Base-by-base conservation (phyloP, 2,888 invertebrate species). In the Lasioglossum figueresi region DNA sequence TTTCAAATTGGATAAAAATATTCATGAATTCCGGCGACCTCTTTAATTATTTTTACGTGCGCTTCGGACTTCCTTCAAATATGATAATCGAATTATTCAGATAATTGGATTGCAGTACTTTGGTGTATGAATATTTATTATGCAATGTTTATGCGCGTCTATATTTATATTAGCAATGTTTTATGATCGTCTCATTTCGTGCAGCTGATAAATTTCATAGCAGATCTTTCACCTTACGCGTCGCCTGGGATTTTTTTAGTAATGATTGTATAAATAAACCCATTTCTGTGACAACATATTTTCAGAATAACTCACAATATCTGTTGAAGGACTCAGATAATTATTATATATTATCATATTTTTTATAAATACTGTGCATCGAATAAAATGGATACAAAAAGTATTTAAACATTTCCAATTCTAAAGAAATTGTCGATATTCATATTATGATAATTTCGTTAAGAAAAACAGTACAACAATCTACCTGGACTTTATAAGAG, bases 1-100 rank as follows among this genome's bases (percentile, higher is more conserved):
- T 16, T 31, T 63, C 31, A 31, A 31, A 63, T 63, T 19, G 19
- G 63, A 63, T 63, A 31, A 63, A 16, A 31, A 63, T 31, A 63
- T 31, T 63, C 31, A 63, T 63, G 31, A 63, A 63, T 31, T 19
- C 14, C 63, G 63, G 8, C 63, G 63, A 31, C 3, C 31, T 63
- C 31, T 63, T 63, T 63, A 63, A 63, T 63, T 31, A 63, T 63
- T 63, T 63, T 63, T 63, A 63, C 19, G 63, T 4, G 63, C 37
- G 37, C 70, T n/a, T 37, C 70, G 34, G 8, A 70, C 37, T 37
- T 66, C 43, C 34, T 27, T 43, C 66, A 19, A 52, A 70, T 66
- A 43, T 43, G 66, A 31, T 66, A 27, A n/a, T 43, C 31, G 63
- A 63, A 63, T 63, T 63, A n/a, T 63, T 63, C 63, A 31, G 31